Percentiles rank a stretch among this genome's conserved stretches.
Evolutionary conservation across 64 coral and sea anemone species (phyloP).

Genomic region (Acropora tenuis): DNA sequence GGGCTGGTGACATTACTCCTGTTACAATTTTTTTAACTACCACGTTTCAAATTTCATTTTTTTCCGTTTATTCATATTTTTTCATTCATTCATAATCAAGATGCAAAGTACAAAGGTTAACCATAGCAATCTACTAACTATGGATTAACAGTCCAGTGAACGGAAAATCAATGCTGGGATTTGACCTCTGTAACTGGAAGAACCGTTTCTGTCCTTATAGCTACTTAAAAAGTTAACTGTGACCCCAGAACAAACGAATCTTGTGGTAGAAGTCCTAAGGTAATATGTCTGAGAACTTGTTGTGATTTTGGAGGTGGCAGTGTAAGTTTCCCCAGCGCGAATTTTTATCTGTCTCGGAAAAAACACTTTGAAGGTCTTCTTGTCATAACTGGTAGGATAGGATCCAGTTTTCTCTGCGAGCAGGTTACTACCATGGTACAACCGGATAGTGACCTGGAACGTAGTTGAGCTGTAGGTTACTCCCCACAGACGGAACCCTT

Average conservation of each 20-base stretch:
- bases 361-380: slow-evolving; percentile 18
- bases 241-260: slow-evolving; percentile 22
- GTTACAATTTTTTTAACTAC: too few relatives aligned
- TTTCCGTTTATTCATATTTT: too few relatives aligned
- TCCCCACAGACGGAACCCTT: slow-evolving; percentile 44
- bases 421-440: slow-evolving; percentile 19
- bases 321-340: neutral
- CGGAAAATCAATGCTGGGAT: slow-evolving; percentile 47
- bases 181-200: neutral
- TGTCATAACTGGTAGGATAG: slow-evolving; percentile 6
- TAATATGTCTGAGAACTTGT: neutral
- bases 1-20: too few relatives aligned
- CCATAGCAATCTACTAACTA: too few relatives aligned
- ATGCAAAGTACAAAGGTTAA: too few relatives aligned
- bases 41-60: too few relatives aligned
- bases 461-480: neutral
- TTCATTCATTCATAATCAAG: too few relatives aligned
- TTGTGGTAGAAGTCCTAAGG: neutral
- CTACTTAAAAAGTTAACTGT: slow-evolving; percentile 17
- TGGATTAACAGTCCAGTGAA: neutral
- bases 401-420: slow-evolving; percentile 36
- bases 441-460: slow-evolving; percentile 2
- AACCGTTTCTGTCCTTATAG: slow-evolving; percentile 1
- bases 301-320: neutral
- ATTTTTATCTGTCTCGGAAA: neutral